These are phyloP conservation scores for Dermochelys coriacea DNA, from an alignment of 2,797 vertebrate genomes.

Conservation along the genomic window DNA sequence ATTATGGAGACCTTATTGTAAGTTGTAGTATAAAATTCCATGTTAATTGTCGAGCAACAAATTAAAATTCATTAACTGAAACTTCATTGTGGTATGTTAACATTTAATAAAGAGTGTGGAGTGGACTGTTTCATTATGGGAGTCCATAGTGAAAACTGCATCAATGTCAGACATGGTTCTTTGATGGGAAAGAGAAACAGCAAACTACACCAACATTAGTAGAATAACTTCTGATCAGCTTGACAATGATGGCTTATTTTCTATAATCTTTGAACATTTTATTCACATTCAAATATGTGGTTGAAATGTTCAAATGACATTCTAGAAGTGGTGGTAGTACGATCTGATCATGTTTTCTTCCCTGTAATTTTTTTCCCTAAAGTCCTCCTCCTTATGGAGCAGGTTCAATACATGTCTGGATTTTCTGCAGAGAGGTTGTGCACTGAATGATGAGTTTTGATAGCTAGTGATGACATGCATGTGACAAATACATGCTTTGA, in stretches of 20 bases:
- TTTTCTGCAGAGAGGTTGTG: background rate
- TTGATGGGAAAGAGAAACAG: background rate
- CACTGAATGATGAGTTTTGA: background rate
- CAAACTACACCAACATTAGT: background rate
- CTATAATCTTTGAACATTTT: background rate
- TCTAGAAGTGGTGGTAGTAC: background rate
- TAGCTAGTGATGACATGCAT: background rate
- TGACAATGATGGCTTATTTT: background rate
- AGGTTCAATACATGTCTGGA: background rate
- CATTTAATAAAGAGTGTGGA: slow-evolving; percentile 38
- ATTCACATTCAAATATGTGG: background rate
- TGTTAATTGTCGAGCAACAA: slow-evolving; percentile 29
- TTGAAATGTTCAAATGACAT: background rate
- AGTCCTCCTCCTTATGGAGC: background rate
- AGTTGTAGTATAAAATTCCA: slow-evolving; percentile 19
- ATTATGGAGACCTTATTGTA: slow-evolving; percentile 31
- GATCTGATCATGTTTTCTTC: background rate
- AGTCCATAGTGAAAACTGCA: background rate
- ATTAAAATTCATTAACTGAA: slow-evolving; percentile 53
- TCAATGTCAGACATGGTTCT: background rate
- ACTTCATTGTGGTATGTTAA: background rate
- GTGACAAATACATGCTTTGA: background rate
- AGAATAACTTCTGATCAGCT: background rate
- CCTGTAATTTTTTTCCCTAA: background rate
- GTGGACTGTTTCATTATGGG: background rate